phyloP scores from a whole-genome alignment of 2,888 invertebrate species.

The Rhimphoctona megacephalus region DNA sequence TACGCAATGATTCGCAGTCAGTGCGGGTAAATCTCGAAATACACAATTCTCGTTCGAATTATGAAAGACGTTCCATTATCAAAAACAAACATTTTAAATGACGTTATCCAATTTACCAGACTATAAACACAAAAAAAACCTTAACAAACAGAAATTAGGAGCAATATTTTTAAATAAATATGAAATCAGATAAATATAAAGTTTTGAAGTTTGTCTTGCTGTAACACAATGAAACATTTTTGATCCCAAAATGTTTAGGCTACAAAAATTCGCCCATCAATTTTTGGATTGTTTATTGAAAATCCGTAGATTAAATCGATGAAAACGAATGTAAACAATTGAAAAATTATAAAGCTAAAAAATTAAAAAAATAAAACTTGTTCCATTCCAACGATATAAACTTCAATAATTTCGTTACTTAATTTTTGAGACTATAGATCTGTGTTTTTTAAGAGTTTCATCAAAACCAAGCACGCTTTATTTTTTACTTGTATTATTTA shows the following conservation, averaged over 20 bases:
- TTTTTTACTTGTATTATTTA: too few relatives aligned
- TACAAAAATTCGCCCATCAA: too few relatives aligned
- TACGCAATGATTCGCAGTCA: constrained; percentile 62
- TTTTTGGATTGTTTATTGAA: too few relatives aligned
- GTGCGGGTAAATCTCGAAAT: constrained; percentile 1
- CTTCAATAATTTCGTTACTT: too few relatives aligned
- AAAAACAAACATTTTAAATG: constrained; percentile 20
- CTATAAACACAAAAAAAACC: not conserved
- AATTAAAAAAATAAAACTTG: not conserved
- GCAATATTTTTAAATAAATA: not conserved
- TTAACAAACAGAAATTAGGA: not conserved
- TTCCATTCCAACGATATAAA: too few relatives aligned
- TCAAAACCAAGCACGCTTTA: too few relatives aligned
- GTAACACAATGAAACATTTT: not conserved
- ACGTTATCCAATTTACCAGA: not conserved
- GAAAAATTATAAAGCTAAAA: not conserved
- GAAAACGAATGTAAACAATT: not conserved
- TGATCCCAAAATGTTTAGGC: too few relatives aligned
- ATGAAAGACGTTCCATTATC: constrained; percentile 19
- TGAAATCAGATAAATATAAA: not conserved
- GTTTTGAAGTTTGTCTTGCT: not conserved
- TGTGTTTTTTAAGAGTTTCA: too few relatives aligned
- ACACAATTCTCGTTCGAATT: constrained; percentile 45
- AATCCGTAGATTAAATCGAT: too few relatives aligned
- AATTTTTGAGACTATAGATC: too few relatives aligned